These are phyloP conservation scores for Teleogryllus occipitalis DNA, from an alignment of 1,140 invertebrate species.

Conservation along the genomic window DNA sequence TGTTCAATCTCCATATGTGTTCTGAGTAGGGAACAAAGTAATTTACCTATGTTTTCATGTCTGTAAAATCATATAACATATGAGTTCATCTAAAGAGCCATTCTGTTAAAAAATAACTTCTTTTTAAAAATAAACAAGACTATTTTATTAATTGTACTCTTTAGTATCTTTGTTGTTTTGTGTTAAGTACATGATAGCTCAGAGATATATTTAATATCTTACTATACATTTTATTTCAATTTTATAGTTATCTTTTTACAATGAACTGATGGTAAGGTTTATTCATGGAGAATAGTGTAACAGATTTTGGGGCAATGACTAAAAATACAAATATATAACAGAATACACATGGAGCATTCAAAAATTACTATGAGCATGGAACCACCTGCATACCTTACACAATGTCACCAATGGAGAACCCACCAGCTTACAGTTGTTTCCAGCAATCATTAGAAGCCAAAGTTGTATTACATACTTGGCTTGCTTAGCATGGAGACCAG, in stretches of 20 bases:
- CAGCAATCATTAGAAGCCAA: conserved; percentile 1
- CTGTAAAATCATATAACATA: too few species aligned
- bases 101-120: too few species aligned
- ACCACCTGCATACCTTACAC: conserved; percentile 3
- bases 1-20: neutral
- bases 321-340: neutral
- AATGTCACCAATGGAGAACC: conserved; percentile 1
- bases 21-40: neutral
- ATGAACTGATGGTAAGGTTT: too few species aligned
- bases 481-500: conserved; percentile 13
- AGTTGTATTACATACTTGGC: conserved; percentile 10
- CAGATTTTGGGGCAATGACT: neutral
- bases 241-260: too few species aligned
- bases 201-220: too few species aligned
- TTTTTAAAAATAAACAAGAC: too few species aligned
- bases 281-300: neutral
- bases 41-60: too few species aligned
- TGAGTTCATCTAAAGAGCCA: too few species aligned
- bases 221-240: too few species aligned
- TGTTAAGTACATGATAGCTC: too few species aligned
- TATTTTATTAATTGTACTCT: too few species aligned
- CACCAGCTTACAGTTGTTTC: neutral
- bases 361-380: neutral
- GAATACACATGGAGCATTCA: neutral
- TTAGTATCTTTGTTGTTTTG: too few species aligned